Conservation (phyloP, 1,140 invertebrate genomes). For the Bacillus rossius region DNA sequence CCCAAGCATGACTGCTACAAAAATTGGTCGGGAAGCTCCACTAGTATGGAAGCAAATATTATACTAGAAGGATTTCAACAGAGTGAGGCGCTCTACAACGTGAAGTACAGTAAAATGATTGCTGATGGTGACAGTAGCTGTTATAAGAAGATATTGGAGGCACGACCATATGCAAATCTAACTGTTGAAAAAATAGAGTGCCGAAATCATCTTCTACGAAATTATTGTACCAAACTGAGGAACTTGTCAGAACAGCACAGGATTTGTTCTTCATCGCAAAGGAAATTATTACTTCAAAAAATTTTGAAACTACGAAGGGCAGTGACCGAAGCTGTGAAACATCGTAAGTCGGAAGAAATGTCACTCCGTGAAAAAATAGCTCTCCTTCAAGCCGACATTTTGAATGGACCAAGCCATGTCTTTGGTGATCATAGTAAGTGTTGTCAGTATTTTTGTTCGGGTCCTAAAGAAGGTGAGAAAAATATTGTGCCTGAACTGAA, state of each 20-base stretch:
- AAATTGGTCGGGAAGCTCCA: too few species aligned
- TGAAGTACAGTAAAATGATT: too few species aligned
- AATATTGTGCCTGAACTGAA: constrained; percentile 21
- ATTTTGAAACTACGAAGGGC: constrained; percentile 17
- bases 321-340: constrained; percentile 15
- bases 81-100: too few species aligned
- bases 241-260: constrained; percentile 1
- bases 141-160: too few species aligned
- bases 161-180: too few species aligned
- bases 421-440: constrained; percentile 38
- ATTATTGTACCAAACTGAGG: constrained; percentile 25
- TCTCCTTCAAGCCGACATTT: constrained; percentile 25
- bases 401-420: constrained; percentile 32
- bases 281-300: constrained; percentile 13
- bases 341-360: constrained; percentile 3
- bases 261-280: constrained; percentile 1
- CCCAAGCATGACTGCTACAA: too few species aligned
- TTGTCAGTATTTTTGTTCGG: constrained; percentile 24
- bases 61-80: too few species aligned
- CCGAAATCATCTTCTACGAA: constrained; percentile 32
- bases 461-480: constrained; percentile 16
- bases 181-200: too few species aligned
- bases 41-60: too few species aligned
- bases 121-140: too few species aligned
- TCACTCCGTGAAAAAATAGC: constrained; percentile 6